A percentile compares a stretch with the other conserved stretches of the same genome.
These are phyloP conservation scores for Tachystola acroxantha DNA, from an alignment of 2,888 invertebrate species.

Conservation along the genomic window DNA sequence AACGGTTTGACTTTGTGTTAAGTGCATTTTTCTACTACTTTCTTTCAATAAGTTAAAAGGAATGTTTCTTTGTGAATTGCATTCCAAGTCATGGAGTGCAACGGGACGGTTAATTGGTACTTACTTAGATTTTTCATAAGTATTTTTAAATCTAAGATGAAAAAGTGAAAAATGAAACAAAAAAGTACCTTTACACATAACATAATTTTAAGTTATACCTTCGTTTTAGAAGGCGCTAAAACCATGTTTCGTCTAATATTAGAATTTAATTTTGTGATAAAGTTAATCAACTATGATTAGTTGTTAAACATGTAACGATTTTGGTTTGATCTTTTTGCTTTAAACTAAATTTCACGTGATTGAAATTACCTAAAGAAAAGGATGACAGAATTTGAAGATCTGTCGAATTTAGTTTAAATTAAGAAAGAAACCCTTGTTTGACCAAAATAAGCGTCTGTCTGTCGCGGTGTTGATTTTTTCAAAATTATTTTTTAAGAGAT, in stretches of 20 bases:
- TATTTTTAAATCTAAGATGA: constrained; percentile 3
- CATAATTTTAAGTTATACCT: constrained; percentile 24
- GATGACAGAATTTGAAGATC: too few species aligned
- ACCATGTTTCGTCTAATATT: constrained; percentile 28
- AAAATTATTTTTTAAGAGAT: constrained; percentile 2
- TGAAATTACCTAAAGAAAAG: too few species aligned
- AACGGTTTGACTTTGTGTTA: constrained; percentile 30
- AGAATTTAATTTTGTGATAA: constrained; percentile 17
- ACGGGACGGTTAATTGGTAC: constrained; percentile 20
- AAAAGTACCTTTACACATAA: constrained; percentile 3
- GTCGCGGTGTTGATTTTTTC: constrained; percentile 2
- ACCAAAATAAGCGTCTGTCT: too few species aligned
- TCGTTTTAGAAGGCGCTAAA: constrained; percentile 62
- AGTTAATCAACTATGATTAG: background rate
- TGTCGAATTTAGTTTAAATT: too few species aligned
- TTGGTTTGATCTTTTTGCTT: too few species aligned
- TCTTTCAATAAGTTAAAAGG: constrained; percentile 11
- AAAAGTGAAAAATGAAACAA: constrained; percentile 1
- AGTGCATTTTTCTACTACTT: constrained; percentile 38
- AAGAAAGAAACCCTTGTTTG: too few species aligned
- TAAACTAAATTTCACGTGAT: too few species aligned
- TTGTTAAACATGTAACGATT: too few species aligned
- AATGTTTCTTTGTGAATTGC: constrained; percentile 16
- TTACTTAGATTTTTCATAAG: constrained; percentile 16
- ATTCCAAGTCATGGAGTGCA: constrained; percentile 19